Evolutionary conservation across 2,113 vertebrate species (phyloP).

Genomic region (Mustelus asterias): DNA sequence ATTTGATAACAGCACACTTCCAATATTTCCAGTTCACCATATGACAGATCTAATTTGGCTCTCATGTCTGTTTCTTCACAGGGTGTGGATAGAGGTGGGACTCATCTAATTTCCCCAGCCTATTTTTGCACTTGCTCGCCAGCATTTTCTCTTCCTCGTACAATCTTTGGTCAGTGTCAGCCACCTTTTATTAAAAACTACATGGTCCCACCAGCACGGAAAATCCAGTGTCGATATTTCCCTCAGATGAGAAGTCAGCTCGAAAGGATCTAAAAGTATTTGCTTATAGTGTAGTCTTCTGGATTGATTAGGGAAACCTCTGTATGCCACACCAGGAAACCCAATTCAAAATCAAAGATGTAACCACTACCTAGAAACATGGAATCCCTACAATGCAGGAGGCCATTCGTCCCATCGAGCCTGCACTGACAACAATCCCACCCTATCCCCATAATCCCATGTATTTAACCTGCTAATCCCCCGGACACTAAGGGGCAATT

Average conservation of each 20-base stretch:
- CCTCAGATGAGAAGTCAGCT: neutral
- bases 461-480: no score
- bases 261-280: neutral
- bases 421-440: no score
- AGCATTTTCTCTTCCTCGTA: neutral
- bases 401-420: no score
- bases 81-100: neutral
- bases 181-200: neutral
- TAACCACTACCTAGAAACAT: neutral
- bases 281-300: neutral
- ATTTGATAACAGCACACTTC: neutral
- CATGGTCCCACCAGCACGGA: neutral
- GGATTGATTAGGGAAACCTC: neutral
- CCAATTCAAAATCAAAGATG: neutral
- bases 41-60: neutral
- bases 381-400: no score
- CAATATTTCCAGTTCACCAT: neutral
- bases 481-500: no score
- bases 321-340: neutral
- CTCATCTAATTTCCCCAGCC: neutral
- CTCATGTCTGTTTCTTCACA: neutral
- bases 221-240: neutral
- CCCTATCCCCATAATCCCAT: no score
- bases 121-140: neutral
- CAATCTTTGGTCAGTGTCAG: neutral